A percentile compares a stretch with the other conserved stretches of the same genome.
phyloP scores from a whole-genome alignment of 2,888 invertebrate species.

The Zootermopsis nevadensis region DNA sequence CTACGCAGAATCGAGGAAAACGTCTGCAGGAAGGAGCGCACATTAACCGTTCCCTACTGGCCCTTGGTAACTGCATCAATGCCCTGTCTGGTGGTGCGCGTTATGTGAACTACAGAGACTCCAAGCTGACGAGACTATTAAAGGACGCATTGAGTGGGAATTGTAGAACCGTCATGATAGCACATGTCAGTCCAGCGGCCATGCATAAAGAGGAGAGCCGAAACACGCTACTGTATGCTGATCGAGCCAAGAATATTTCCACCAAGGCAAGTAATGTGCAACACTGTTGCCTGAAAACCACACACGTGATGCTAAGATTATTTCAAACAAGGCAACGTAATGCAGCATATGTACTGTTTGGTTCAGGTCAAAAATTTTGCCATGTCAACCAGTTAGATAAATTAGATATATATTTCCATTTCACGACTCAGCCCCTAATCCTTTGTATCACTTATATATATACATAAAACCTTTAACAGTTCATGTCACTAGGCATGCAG shows the following conservation, averaged over 20 bases:
- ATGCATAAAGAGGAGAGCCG: constrained; percentile 89
- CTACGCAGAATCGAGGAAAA: constrained; percentile 79
- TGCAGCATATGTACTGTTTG: too few species aligned
- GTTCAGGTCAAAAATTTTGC: too few species aligned
- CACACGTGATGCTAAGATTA: constrained; percentile 94
- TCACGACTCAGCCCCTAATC: too few species aligned
- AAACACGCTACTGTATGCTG: constrained; percentile 94
- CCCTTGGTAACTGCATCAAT: constrained; percentile 96
- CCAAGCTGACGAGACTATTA: constrained; percentile 90
- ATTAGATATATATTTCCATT: too few species aligned
- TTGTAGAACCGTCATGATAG: constrained; percentile 97
- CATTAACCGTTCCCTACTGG: constrained; percentile 90
- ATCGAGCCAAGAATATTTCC: constrained; percentile 93
- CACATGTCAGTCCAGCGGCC: constrained; percentile 89
- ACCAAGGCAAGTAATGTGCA: constrained; percentile 73
- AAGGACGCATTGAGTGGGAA: constrained; percentile 91
- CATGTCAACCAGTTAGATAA: too few species aligned
- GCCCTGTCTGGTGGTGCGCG: constrained; percentile 84
- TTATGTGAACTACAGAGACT: constrained; percentile 96
- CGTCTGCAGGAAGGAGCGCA: constrained; percentile 93
- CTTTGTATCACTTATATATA: too few species aligned
- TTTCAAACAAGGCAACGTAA: constrained; percentile 80
- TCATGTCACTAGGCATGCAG: too few species aligned
- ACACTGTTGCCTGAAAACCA: too few species aligned
- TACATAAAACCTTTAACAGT: too few species aligned